Evolutionary conservation across 2,888 invertebrate genomes (phyloP).

Genomic region (Boloria selene): DNA sequence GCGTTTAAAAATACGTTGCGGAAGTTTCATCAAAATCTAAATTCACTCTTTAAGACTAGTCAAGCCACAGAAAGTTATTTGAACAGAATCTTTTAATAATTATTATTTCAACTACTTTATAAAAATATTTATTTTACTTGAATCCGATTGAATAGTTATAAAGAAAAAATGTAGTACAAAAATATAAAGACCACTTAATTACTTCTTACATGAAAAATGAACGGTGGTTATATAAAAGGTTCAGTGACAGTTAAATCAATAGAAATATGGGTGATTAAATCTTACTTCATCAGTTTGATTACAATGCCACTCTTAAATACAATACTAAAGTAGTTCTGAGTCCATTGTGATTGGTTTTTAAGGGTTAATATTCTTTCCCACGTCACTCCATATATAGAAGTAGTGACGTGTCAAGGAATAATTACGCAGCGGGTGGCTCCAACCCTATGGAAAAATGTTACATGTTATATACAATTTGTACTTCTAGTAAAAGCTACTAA

Average conservation of each 20-base stretch:
- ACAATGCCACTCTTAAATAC: constrained; percentile 28
- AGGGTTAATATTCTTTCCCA: constrained; percentile 48
- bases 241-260: constrained; percentile 32
- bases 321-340: constrained; percentile 18
- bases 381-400: constrained; percentile 48
- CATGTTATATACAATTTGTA: too few relatives aligned
- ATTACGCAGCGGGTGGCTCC: constrained; percentile 67
- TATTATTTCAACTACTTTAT: too few relatives aligned
- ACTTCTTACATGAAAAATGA: background rate
- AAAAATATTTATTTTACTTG: too few relatives aligned
- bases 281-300: constrained; percentile 22
- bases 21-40: too few relatives aligned
- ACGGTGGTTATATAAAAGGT: constrained; percentile 27
- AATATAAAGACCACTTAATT: background rate
- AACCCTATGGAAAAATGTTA: constrained; percentile 16
- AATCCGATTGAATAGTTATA: too few relatives aligned
- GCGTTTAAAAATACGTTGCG: too few relatives aligned
- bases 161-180: background rate
- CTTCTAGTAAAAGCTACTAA: too few relatives aligned
- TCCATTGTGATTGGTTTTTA: constrained; percentile 25
- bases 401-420: constrained; percentile 48
- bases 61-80: too few relatives aligned
- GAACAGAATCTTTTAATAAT: too few relatives aligned
- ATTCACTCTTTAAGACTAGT: too few relatives aligned
- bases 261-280: constrained; percentile 36